Conservation (phyloP, 2,888 invertebrate species). For the Acanthosepion esculentum region DNA sequence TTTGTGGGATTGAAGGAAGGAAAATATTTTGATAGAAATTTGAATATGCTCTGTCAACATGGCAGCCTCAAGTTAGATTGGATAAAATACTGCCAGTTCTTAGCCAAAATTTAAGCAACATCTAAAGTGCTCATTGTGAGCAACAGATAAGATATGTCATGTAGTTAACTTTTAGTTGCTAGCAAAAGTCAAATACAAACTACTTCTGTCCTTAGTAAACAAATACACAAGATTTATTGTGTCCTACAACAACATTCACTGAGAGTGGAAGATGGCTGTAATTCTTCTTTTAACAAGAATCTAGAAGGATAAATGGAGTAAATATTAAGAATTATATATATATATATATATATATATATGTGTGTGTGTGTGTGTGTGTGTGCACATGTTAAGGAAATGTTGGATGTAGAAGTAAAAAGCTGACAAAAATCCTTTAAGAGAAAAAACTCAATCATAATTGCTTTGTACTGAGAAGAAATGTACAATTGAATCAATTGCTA, state of each 20-base stretch:
- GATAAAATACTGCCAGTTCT: background rate
- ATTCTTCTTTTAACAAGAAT: background rate
- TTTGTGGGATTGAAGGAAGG: background rate
- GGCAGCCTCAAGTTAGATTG: background rate
- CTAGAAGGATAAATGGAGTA: background rate
- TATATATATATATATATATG: too few relatives aligned
- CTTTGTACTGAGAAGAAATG: too few relatives aligned
- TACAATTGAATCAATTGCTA: too few relatives aligned
- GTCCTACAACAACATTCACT: background rate
- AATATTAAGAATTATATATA: background rate
- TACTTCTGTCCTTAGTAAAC: background rate
- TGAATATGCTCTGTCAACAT: conserved; percentile 2
- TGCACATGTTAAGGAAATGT: too few relatives aligned
- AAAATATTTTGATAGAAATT: conserved; percentile 33
- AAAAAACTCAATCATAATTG: too few relatives aligned
- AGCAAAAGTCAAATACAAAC: background rate
- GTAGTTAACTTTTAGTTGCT: background rate
- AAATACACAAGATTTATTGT: background rate
- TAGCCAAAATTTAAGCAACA: background rate
- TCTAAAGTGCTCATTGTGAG: background rate
- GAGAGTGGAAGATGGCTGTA: background rate
- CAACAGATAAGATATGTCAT: background rate
- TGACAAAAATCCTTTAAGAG: background rate
- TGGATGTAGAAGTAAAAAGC: background rate
- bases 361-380: too few relatives aligned